These are phyloP conservation scores for Hirudo medicinalis DNA, from an alignment of 1,140 invertebrate genomes.

Conservation along the genomic window DNA sequence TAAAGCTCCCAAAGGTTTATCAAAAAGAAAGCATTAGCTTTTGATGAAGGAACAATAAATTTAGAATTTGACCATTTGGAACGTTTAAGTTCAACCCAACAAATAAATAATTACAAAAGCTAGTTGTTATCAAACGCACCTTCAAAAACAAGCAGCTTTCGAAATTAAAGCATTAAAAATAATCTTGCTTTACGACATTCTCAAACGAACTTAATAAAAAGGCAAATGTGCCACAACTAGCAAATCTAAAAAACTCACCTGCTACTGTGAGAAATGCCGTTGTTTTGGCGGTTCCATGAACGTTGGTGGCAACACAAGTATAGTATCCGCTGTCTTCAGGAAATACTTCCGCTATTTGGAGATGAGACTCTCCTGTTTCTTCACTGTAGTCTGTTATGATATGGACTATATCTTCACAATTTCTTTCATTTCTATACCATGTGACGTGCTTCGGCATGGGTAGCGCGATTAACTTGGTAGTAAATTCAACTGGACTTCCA, in stretches of 20 bases:
- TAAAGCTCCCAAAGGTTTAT: too few species aligned
- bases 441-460: conserved; percentile 13
- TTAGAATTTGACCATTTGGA: too few species aligned
- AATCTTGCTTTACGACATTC: too few species aligned
- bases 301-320: conserved; percentile 74
- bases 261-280: conserved; percentile 32
- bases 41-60: too few species aligned
- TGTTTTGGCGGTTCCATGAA: conserved; percentile 59
- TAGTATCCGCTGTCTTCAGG: conserved; percentile 85
- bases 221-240: background rate
- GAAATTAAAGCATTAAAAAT: too few species aligned
- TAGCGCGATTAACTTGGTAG: background rate
- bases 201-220: background rate
- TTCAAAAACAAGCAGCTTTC: too few species aligned
- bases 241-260: conserved; percentile 26
- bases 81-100: too few species aligned
- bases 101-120: too few species aligned
- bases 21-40: too few species aligned
- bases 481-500: conserved; percentile 10
- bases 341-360: conserved; percentile 86
- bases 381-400: conserved; percentile 9
- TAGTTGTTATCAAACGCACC: too few species aligned
- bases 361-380: conserved; percentile 22
- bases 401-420: background rate
- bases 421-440: conserved; percentile 13